Evolutionary conservation across 2,113 vertebrate species (phyloP), one percentile per base, ranked within the genome.

Genomic region (Antidorcas marsupialis): DNA sequence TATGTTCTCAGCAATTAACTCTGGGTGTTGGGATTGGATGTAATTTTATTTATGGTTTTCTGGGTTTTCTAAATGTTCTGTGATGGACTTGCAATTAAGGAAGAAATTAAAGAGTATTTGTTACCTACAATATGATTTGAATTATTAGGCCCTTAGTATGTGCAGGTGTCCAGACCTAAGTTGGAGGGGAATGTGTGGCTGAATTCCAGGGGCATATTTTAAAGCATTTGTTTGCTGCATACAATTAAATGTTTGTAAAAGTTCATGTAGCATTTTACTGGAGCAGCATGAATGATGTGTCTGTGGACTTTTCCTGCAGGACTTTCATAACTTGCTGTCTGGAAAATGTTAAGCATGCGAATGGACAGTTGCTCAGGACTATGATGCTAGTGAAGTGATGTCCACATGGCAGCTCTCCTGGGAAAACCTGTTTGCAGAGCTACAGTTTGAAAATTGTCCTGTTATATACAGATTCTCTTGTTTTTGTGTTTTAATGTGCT

Each of bases 21-120:
- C 28, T 87, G 30, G 60, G 3, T 93, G 6, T 67, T 84, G 84
- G 5, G 19, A 50, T 85, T 71, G 21, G n/a, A 91, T 16, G 39
- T 96, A 27, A 84, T 90, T 90, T 71, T 53, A 47, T 64, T 87
- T n/a, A 52, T 12, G 52, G 28, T 94, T 89, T 47, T 57, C 28
- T 90, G 7, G 1, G 43, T 92, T 88, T 91, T 64, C 59, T 89
- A 60, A 93, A 84, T 91, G n/a, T 90, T 71, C 17, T 94, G 17
- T 79, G 59, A 92, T 91, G 52, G 93, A 39, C 64, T 83, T 87
- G 13, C 8, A 87, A 15, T 85, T 93, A 45, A 30, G 50, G 57
- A 74, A 82, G 78, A 84, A 64, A 28, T 57, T 7, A 5, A 30
- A 71, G 87, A 86, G 67, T 36, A 45, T 59, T 60, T 17, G 33